phyloP scores from a whole-genome alignment of 2,113 vertebrate genomes.

The Pelmatolapia mariae region DNA sequence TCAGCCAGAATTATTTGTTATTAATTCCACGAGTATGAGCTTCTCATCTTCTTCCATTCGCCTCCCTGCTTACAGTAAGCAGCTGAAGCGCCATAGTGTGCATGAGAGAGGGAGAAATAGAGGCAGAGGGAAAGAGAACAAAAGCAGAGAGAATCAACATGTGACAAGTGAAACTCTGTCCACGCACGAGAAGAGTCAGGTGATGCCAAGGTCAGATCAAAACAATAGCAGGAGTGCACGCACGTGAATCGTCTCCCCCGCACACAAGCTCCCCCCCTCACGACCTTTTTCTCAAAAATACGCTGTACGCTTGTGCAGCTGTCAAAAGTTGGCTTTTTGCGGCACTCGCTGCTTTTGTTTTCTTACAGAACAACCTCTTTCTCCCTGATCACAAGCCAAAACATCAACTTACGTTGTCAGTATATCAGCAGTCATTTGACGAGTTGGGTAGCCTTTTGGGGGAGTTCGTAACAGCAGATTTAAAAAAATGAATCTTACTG shows the following conservation, averaged over 20 bases:
- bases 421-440: not conserved
- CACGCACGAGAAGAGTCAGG: slow-evolving; percentile 31
- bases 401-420: not conserved
- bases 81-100: slow-evolving; percentile 17
- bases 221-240: slow-evolving; percentile 43
- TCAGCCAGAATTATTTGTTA: slow-evolving; percentile 51
- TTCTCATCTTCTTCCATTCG: slow-evolving; percentile 18
- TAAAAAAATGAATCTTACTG: not conserved
- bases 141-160: slow-evolving; percentile 14
- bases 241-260: not conserved
- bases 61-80: slow-evolving; percentile 23
- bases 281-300: slow-evolving; percentile 7
- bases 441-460: not conserved
- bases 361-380: slow-evolving; percentile 3
- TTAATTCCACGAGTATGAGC: slow-evolving; percentile 55
- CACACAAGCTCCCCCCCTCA: not conserved
- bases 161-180: slow-evolving; percentile 25
- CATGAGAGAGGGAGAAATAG: not conserved
- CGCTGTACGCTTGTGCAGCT: slow-evolving; percentile 19
- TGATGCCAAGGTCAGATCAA: slow-evolving; percentile 41
- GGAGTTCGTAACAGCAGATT: not conserved
- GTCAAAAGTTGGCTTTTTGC: slow-evolving; percentile 35
- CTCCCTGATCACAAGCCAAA: slow-evolving; percentile 11
- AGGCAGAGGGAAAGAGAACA: not conserved
- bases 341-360: not conserved